A percentile compares a stretch with the other conserved stretches of the same genome.
phyloP scores from a whole-genome alignment of 1,140 invertebrate species.

The Ceratosolen fusciceps region DNA sequence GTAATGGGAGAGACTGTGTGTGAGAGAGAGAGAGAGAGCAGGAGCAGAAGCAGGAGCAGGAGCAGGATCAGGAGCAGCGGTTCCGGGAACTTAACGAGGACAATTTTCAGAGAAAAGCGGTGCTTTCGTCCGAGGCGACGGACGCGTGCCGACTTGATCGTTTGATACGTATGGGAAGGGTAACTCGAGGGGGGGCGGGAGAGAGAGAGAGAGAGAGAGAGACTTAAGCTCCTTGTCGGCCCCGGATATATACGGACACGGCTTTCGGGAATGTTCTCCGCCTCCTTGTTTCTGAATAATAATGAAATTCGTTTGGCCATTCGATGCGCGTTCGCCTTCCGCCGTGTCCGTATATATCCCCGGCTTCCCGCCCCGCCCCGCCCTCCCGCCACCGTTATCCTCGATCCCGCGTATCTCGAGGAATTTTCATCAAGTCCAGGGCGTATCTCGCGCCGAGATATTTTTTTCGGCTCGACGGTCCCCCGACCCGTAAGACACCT shows the following conservation, averaged over 20 bases:
- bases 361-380: too few species aligned
- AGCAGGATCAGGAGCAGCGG: not conserved
- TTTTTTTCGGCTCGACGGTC: too few species aligned
- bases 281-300: not conserved
- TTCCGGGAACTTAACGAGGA: too few species aligned
- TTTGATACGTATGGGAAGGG: conserved; percentile 34
- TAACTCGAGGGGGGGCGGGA: too few species aligned
- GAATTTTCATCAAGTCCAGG: not conserved
- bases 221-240: conserved; percentile 40
- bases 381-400: not conserved
- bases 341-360: too few species aligned
- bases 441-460: not conserved
- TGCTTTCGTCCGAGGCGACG: not conserved
- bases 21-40: too few species aligned
- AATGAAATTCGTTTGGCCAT: not conserved
- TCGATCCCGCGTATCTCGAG: not conserved
- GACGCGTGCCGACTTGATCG: not conserved
- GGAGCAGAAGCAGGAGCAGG: not conserved
- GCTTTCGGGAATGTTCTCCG: conserved; percentile 17
- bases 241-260: conserved; percentile 49
- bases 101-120: conserved; percentile 8
- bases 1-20: too few species aligned
- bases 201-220: conserved; percentile 26
- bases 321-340: not conserved
- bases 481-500: too few species aligned